These are phyloP conservation scores for Tetranychus piercei DNA, from an alignment of 2,888 invertebrate genomes.

Conservation along the genomic window DNA sequence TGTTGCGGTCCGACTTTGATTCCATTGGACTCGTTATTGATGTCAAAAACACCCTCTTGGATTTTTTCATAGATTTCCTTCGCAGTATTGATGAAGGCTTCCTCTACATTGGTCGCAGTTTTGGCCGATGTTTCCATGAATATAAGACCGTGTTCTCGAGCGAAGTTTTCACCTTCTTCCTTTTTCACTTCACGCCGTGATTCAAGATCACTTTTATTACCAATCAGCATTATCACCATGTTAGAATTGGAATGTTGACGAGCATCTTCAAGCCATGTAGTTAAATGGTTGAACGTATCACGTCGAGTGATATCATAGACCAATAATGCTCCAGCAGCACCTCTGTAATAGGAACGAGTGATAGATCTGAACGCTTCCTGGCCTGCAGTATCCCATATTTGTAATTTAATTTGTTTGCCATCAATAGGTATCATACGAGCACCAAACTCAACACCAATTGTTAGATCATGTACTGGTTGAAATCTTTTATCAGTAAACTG, in stretches of 20 bases:
- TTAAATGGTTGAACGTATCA: conserved; percentile 97
- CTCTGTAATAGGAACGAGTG: conserved; percentile 94
- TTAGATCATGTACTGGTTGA: conserved; percentile 87
- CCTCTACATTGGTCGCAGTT: conserved; percentile 98
- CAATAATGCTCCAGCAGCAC: conserved; percentile 90
- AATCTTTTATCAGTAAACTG: conserved; percentile 99
- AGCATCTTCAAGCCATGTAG: conserved; percentile 98
- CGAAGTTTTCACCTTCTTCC: conserved; percentile 99
- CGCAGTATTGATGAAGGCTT: conserved; percentile 98
- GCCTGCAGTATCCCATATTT: conserved; percentile 64
- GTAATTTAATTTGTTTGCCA: conserved; percentile 97
- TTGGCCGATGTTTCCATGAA: conserved; percentile 99
- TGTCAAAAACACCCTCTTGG: conserved; percentile 97
- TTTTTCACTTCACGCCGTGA: conserved; percentile 91
- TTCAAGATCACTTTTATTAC: conserved; percentile 98
- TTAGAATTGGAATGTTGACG: conserved; percentile 99
- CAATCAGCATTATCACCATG: conserved; percentile 99
- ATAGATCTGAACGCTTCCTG: conserved; percentile 79
- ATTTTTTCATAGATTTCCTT: conserved; percentile 99
- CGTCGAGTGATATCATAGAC: conserved; percentile 95
- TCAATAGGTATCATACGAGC: conserved; percentile 99
- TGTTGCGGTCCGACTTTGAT: conserved; percentile 99
- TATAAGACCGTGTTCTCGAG: conserved; percentile 92
- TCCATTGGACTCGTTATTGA: conserved; percentile 99
- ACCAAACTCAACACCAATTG: conserved; percentile 96